phyloP scores from a whole-genome alignment of 2,113 vertebrate species.

The Eidolon helvum region DNA sequence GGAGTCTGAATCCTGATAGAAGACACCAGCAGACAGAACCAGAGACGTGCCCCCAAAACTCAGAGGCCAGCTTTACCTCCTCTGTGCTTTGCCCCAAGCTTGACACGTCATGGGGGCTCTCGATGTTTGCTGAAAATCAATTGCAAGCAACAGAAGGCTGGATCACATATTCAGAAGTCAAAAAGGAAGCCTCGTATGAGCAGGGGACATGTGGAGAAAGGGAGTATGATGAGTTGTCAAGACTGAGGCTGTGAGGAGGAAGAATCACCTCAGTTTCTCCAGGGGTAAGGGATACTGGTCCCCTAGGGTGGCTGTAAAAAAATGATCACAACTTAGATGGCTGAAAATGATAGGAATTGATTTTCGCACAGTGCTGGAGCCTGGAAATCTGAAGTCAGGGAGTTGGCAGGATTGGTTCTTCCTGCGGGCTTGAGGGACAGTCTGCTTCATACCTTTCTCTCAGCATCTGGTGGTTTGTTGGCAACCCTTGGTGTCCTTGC shows the following conservation, averaged over 20 bases:
- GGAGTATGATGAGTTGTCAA: no score
- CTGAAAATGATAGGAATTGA: neutral
- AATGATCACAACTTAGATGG: accelerated
- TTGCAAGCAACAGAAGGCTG: no score
- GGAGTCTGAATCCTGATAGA: neutral
- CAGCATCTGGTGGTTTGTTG: accelerated
- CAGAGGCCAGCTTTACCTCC: neutral
- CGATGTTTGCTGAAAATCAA: neutral
- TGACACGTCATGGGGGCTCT: accelerated
- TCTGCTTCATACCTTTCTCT: neutral
- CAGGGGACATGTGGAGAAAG: neutral
- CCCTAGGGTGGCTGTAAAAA: neutral
- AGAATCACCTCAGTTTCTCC: neutral
- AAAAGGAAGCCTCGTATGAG: accelerated
- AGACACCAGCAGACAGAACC: neutral
- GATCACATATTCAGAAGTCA: neutral
- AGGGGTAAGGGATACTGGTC: accelerated
- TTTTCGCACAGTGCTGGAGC: neutral
- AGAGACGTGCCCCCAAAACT: no score
- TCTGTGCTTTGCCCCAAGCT: accelerated
- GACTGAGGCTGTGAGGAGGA: neutral
- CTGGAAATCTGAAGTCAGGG: neutral
- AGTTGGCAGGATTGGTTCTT: neutral
- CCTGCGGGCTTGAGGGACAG: neutral
- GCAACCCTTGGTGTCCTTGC: accelerated